Evolutionary conservation across 2,888 invertebrate genomes (phyloP), one percentile per base, ranked within the genome.

Genomic region (Camptogramma bilineatum): DNA sequence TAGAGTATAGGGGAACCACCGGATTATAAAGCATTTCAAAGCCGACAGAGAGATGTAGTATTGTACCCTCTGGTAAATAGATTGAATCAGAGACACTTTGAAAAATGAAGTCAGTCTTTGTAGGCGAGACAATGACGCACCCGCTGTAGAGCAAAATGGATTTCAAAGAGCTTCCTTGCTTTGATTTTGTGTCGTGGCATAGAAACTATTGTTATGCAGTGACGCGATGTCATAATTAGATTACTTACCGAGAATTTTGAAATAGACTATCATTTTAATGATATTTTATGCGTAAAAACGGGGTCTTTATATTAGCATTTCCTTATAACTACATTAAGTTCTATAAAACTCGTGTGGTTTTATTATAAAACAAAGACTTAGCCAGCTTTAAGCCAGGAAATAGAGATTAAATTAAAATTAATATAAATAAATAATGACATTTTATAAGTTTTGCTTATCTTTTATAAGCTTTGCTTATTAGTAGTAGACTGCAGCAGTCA

Each of bases 41-140:
- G 65, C 59, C 55, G 48, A 62, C 56, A 53, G 59, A 61, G 21
- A 66, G 66, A 71, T 69, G 68, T 74, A 66, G 68, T 68, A 75
- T 76, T 78, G 62, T 68, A 48, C 65, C 58, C 72, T 70, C 73
- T 70, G 60, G 74, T 78, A 82, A 83, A 81, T 80, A 85, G 81
- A 86, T 88, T 85, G 81, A 84, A 84, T 82, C 80, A 79, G 74
- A 83, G 80, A 77, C 79, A 80, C 83, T 85, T 84, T 84, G 83
- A 84, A 85, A 86, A 85, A 87, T 86, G 82, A 79, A 82, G 77
- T 76, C 78, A 78, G 77, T 72, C 74, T 69, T 69, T 71, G 69
- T 70, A 68, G 68, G 54, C 66, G 70, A 55, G 55, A 82, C 81
- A 84, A 83, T 81, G 77, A 76, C 72, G 68, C 66, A 59, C 66